phyloP scores from a whole-genome alignment of 2,888 invertebrate genomes.

The Mactromeris polynyma region DNA sequence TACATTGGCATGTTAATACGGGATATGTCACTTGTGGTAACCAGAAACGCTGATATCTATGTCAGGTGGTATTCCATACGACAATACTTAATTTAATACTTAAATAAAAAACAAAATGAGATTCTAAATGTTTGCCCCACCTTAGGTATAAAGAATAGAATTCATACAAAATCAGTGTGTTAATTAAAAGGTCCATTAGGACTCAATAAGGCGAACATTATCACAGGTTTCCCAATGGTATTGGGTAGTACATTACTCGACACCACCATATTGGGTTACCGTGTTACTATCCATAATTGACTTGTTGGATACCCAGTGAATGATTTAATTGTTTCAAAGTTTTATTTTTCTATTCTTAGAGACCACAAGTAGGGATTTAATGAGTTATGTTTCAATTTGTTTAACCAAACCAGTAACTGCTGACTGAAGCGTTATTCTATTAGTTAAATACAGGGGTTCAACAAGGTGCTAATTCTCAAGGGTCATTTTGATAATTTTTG shows the following conservation, averaged over 20 bases:
- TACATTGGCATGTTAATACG: too few species aligned
- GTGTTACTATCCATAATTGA: background rate
- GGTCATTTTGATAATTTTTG: too few species aligned
- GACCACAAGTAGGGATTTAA: background rate
- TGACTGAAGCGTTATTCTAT: too few species aligned
- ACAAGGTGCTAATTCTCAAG: too few species aligned
- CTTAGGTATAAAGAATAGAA: background rate
- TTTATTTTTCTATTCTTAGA: background rate
- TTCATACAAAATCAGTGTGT: background rate
- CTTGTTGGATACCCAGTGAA: background rate
- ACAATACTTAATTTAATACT: background rate
- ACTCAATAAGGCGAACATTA: background rate
- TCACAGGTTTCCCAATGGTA: background rate
- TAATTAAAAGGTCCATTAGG: background rate
- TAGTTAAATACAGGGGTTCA: too few species aligned
- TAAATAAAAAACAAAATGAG: background rate
- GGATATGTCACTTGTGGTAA: too few species aligned
- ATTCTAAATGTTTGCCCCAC: background rate
- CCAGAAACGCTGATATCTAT: too few species aligned
- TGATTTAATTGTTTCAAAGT: background rate
- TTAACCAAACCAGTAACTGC: too few species aligned
- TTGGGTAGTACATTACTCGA: too few species aligned
- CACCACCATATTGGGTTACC: background rate
- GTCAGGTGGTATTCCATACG: too few species aligned
- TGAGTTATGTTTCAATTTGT: background rate